Conservation (phyloP, 2,113 vertebrate species). For the Gila orcuttii region DNA sequence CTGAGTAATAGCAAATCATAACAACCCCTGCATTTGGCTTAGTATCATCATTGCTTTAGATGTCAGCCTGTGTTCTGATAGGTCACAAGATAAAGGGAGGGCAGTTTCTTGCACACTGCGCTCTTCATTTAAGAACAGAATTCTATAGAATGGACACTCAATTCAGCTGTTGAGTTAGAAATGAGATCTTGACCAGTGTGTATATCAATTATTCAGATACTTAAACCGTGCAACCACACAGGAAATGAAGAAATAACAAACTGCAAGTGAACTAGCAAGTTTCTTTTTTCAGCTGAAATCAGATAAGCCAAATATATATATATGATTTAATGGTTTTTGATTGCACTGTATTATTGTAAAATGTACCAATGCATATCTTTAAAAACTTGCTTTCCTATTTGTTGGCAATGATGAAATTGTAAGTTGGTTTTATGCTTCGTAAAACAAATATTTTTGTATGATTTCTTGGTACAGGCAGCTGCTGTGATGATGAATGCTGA, state of each 20-base stretch:
- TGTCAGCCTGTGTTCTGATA: slow-evolving; percentile 11
- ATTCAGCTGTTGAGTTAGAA: slow-evolving; percentile 27
- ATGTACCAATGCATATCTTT: background rate
- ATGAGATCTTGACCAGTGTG: slow-evolving; percentile 21
- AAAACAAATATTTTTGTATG: background rate
- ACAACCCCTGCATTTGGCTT: background rate
- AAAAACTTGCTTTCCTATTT: background rate
- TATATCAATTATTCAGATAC: slow-evolving; percentile 26
- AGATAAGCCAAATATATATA: background rate
- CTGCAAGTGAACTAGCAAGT: slow-evolving; percentile 14
- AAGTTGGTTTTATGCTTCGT: background rate
- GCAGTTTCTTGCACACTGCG: background rate
- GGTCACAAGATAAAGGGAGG: slow-evolving; percentile 37
- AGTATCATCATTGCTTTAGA: background rate
- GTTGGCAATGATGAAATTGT: background rate
- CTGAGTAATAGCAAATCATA: slow-evolving; percentile 5
- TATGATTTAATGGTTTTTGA: background rate
- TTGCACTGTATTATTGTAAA: background rate
- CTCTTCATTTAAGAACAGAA: background rate
- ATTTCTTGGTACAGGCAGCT: slow-evolving; percentile 76
- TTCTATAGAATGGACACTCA: slow-evolving; percentile 18
- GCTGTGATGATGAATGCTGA: slow-evolving; percentile 91
- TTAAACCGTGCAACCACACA: slow-evolving; percentile 32
- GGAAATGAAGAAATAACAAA: slow-evolving; percentile 6
- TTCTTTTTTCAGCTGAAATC: slow-evolving; percentile 3